A percentile compares a stretch with the other conserved stretches of the same genome.
These are phyloP conservation scores for Eupithecia vulgata DNA, from an alignment of 2,888 invertebrate genomes.

Conservation along the genomic window DNA sequence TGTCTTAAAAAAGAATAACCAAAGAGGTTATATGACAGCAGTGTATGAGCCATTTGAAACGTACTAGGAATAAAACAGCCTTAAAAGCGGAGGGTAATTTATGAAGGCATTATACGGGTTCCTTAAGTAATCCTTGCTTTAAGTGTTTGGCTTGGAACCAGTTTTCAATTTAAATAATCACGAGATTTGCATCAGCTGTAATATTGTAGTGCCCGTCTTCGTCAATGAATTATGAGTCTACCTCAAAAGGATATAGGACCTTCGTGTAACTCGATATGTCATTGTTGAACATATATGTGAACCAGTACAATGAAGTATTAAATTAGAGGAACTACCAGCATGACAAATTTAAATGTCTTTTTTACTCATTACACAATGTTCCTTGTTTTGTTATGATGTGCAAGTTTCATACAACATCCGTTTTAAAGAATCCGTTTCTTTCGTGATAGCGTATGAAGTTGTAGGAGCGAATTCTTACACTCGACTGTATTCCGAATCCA, in stretches of 20 bases:
- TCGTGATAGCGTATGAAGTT: too few species aligned
- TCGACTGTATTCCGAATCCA: too few species aligned
- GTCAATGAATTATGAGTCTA: slow-evolving; percentile 3
- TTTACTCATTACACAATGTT: too few species aligned
- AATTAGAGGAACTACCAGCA: too few species aligned
- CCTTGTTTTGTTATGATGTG: too few species aligned
- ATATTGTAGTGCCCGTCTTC: slow-evolving; percentile 18
- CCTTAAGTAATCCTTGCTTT: slow-evolving; percentile 54
- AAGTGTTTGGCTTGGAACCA: slow-evolving; percentile 53
- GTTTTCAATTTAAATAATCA: slow-evolving; percentile 36
- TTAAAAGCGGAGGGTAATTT: slow-evolving; percentile 70
- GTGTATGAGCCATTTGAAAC: slow-evolving; percentile 12
- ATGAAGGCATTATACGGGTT: slow-evolving; percentile 67
- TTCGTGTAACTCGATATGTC: neutral
- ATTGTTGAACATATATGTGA: too few species aligned
- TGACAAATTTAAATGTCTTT: too few species aligned
- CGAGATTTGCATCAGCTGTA: slow-evolving; percentile 37
- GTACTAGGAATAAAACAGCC: slow-evolving; percentile 53
- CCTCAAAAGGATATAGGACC: neutral
- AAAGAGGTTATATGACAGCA: neutral
- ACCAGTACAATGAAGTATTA: neutral
- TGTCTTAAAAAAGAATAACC: neutral
- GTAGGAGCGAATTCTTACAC: too few species aligned
- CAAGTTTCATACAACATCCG: too few species aligned
- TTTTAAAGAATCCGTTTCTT: too few species aligned